Conservation (phyloP, 2,888 invertebrate genomes). For the Meloe dianella region DNA sequence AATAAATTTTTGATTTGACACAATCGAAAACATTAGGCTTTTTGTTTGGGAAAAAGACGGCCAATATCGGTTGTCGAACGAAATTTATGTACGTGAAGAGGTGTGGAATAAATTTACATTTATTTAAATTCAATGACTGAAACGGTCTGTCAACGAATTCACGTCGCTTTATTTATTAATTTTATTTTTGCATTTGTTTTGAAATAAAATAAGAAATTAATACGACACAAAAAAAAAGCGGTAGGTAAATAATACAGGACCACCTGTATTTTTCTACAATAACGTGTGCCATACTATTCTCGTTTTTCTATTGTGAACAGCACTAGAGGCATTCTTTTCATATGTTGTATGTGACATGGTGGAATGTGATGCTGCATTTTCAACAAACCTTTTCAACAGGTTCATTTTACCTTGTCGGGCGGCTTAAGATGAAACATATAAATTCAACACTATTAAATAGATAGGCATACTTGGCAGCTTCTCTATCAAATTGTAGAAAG, state of each 20-base stretch:
- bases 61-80: conserved; percentile 4
- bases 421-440: background rate
- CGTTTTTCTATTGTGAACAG: background rate
- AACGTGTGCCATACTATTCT: conserved; percentile 6
- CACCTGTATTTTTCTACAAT: conserved; percentile 25
- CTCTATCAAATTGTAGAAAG: background rate
- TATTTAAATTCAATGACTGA: background rate
- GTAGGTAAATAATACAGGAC: too few species aligned
- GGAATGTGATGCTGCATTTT: conserved; percentile 6
- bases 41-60: background rate
- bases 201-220: background rate
- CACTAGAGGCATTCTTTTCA: conserved; percentile 10
- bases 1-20: conserved; percentile 10
- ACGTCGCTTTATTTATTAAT: background rate
- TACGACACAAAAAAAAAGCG: background rate
- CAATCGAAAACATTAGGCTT: conserved; percentile 1
- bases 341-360: conserved; percentile 17
- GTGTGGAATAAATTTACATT: conserved; percentile 11
- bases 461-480: background rate
- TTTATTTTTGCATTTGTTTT: background rate
- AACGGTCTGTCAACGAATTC: conserved; percentile 6
- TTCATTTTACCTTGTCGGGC: conserved; percentile 26
- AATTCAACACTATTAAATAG: background rate
- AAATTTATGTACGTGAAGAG: conserved; percentile 3
- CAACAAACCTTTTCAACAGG: conserved; percentile 22